These are phyloP conservation scores for Corvus moneduloides DNA, from an alignment of 2,113 vertebrate genomes.

Conservation along the genomic window DNA sequence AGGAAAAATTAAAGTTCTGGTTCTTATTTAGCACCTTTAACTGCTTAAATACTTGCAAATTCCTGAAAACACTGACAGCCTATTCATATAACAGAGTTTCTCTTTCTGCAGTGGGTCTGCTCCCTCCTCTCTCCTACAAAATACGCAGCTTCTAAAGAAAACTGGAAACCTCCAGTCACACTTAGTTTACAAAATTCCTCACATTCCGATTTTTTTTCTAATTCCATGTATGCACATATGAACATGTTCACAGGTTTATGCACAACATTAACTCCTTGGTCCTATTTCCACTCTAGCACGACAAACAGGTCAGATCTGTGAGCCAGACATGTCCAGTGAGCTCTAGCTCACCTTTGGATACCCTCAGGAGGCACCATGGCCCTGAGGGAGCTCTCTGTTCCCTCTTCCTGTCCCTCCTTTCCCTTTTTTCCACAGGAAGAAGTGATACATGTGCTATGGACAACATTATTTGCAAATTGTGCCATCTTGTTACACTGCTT, in stretches of 20 bases:
- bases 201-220: neutral
- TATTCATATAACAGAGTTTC: neutral
- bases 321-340: neutral
- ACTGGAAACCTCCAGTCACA: neutral
- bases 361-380: neutral
- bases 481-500: neutral
- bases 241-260: neutral
- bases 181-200: neutral
- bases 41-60: neutral
- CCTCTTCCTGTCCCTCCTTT: neutral
- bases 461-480: neutral
- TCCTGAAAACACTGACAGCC: neutral
- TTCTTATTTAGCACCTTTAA: conserved; percentile 5
- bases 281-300: neutral
- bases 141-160: neutral
- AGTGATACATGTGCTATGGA: neutral
- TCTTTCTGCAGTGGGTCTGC: neutral
- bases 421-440: neutral
- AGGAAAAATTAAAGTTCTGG: neutral
- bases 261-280: neutral
- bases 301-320: neutral
- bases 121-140: neutral
- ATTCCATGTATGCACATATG: neutral
- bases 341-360: neutral
- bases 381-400: neutral